Evolutionary conservation across 2,797 vertebrate genomes (phyloP), one percentile per base, ranked within the genome.

Genomic region (Rhinatrema bivittatum): DNA sequence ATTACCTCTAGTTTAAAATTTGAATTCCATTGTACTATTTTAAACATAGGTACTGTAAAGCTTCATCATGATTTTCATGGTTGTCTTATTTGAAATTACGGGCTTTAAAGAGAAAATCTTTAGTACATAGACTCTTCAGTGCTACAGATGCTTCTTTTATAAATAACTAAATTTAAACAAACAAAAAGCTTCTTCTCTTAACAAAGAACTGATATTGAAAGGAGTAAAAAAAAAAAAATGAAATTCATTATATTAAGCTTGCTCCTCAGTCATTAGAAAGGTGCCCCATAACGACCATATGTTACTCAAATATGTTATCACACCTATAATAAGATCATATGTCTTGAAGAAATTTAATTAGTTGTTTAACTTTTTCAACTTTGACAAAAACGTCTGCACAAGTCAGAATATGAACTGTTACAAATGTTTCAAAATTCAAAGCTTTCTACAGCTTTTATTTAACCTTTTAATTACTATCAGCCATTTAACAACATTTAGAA

Each of bases 321-420:
- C 78, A 84, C 78, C 77, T 83, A 83, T 73, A 65, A 75, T 79
- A 82, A 75, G 73, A 82, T 85, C 82, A 74, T 77, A 81, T 83
- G 80, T 78, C 80, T 83, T 76, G 75, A 63, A 78, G 81, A 78
- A 85, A 85, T 83, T 85, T 85, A 85, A 85, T 85, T 80, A 83
- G 79, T 68, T 83, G 20, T 18, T 60, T 68, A 83, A 82, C 80
- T 83, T 81, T 76, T 83, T 81, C 76, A 83, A 85, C 80, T 85
- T 82, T 81, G 75, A 83, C 79, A 83, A 85, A 82, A 80, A 83
- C 60, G 79, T 74, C 75, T 85, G 63, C 61, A 71, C 66, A 82
- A 82, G 69, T 81, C 79, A 77, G 58, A 75, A 62, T 70, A 74
- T 73, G 77, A 68, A 74, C 56, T 78, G 60, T 55, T 80, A 56